Base-by-base conservation (phyloP, 2,797 vertebrate species). In the Tenualosa thibaudeaui region DNA sequence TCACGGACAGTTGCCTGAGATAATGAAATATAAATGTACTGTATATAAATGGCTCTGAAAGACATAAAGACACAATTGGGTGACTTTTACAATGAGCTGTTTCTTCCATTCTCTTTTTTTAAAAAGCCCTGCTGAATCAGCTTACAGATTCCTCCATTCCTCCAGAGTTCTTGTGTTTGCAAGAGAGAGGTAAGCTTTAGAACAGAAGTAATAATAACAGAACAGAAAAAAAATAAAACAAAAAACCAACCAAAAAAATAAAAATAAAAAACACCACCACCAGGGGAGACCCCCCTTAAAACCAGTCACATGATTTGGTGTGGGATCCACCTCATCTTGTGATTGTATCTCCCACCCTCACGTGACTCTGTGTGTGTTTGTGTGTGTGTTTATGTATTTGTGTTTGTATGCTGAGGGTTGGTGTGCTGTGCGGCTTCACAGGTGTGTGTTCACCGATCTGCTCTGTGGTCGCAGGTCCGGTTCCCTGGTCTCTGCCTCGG, bases 401-500 rank as follows among this genome's bases (percentile, higher is more conserved):
- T 53, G 51, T 53, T 10, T 53, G 51, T 53, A 3, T 15, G 2
- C 2, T 31, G 31, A 1, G 31, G 31, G 31, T 31, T 31, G 31
- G 31, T 31, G 31, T 31, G 31, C 31, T 31, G 31, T 31, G 1
- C 9, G 68, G 56, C 56, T 19, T 19, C 56, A n/a, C 68, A 75
- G 68, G 68, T 75, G 68, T 71, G 37, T 58, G 56, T 17, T 53
- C 51, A 53, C 15, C 37, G 9, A 6, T 75, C 31, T 40, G 37
- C 68, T 75, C 68, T 19, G 37, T 31, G 5, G 68, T 75, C 3
- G 62, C 51, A 84, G 84, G 68, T 85, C 81, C 83, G 58, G 86
- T 65, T 62, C 65, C 31, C 46, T 81, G 51, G 82, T 83, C 71
- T 81, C 71, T 84, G 87, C 12, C 60, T 0, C 7, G n/a, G 84